A percentile compares a stretch with the other conserved stretches of the same genome.
Conservation (phyloP, 2,888 invertebrate species). For the Orchestes rusci region DNA sequence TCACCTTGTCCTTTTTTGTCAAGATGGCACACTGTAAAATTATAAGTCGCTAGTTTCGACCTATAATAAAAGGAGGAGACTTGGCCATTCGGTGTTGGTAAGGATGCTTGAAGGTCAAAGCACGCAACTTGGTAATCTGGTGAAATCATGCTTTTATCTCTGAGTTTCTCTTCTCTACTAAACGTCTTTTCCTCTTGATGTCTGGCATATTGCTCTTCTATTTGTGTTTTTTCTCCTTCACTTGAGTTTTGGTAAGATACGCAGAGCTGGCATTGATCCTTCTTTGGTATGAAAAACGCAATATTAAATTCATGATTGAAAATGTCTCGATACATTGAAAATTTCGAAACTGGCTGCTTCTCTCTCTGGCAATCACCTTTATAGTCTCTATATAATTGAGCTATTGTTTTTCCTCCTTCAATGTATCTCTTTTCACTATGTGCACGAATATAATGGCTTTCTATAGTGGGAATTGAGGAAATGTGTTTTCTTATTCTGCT, state of each 20-base stretch:
- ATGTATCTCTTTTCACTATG: slow-evolving; percentile 14
- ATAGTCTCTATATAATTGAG: slow-evolving; percentile 16
- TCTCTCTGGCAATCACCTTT: slow-evolving; percentile 4
- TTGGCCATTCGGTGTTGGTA: slow-evolving; percentile 2
- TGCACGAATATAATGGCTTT: slow-evolving; percentile 17
- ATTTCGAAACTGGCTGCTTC: slow-evolving; percentile 2
- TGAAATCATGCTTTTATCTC: slow-evolving; percentile 11
- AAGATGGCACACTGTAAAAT: slow-evolving; percentile 29
- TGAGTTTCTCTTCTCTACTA: slow-evolving; percentile 14
- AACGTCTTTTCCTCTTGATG: slow-evolving; percentile 2
- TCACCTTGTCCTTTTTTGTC: slow-evolving; percentile 3
- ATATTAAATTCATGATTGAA: slow-evolving; percentile 15
- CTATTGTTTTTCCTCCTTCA: slow-evolving; percentile 18
- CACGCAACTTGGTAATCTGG: slow-evolving; percentile 11
- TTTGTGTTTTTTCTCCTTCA: not conserved
- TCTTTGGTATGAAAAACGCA: slow-evolving; percentile 1
- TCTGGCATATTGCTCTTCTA: not conserved
- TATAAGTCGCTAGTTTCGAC: slow-evolving; percentile 29
- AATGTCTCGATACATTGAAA: slow-evolving; percentile 6
- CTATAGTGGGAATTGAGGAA: slow-evolving; percentile 7
- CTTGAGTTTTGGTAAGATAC: not conserved
- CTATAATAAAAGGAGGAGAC: slow-evolving; percentile 28
- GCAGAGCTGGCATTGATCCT: not conserved
- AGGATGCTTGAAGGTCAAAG: slow-evolving; percentile 28
- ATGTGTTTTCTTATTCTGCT: slow-evolving; percentile 5